A percentile compares a stretch with the other conserved stretches of the same genome.
Evolutionary conservation across 2,888 invertebrate genomes (phyloP).

Genomic region (Ellobium chinense): DNA sequence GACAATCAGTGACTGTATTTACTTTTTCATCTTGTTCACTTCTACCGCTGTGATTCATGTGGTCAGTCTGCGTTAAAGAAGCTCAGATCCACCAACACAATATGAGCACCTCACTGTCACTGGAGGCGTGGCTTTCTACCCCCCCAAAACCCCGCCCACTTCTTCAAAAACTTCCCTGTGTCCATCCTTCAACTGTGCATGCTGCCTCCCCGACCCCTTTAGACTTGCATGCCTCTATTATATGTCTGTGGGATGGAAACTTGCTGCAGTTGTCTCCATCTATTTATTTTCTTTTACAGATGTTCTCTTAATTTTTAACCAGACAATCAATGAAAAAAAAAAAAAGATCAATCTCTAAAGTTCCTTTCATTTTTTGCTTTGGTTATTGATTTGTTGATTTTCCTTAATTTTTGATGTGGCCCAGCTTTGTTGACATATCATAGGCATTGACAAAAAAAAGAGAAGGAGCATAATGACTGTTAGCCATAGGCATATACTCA

Average conservation of each 20-base stretch:
- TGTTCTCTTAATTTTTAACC: background rate
- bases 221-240: constrained; percentile 22
- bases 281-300: background rate
- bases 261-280: no score
- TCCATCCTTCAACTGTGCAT: background rate
- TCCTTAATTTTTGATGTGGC: no score
- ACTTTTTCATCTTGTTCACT: background rate
- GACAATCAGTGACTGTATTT: constrained; percentile 7
- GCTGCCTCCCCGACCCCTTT: background rate
- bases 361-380: no score
- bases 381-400: no score
- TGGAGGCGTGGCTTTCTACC: background rate
- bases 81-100: background rate
- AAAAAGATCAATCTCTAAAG: no score
- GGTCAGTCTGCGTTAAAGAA: background rate
- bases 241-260: constrained; percentile 14
- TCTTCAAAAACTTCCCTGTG: background rate
- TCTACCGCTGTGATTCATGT: constrained; percentile 8
- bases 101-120: background rate
- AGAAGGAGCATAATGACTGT: no score
- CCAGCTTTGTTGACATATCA: no score
- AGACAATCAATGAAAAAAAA: no score
- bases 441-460: no score
- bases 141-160: background rate
- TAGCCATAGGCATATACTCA: no score